These are phyloP conservation scores for Ommatoiulus sabulosus DNA, from an alignment of 2,888 invertebrate genomes.

Conservation along the genomic window DNA sequence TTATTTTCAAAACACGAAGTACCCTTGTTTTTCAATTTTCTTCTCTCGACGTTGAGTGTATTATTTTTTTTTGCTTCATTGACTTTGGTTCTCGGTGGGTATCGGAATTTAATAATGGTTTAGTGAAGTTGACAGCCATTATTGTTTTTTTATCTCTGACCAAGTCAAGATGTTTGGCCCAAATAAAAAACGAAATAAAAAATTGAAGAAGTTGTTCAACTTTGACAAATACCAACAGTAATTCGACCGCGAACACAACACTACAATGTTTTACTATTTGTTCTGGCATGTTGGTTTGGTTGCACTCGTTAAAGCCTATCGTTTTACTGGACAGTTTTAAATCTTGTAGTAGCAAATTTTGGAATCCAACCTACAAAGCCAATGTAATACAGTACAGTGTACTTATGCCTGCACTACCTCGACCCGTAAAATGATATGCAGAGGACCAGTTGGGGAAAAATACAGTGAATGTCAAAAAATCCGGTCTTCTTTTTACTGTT, in stretches of 20 bases:
- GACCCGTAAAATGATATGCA: too few relatives aligned
- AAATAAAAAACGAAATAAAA: background rate
- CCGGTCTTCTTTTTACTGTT: too few relatives aligned
- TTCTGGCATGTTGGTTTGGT: too few relatives aligned
- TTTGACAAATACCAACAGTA: background rate
- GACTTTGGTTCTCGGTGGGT: background rate
- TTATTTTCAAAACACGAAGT: slow-evolving; percentile 2
- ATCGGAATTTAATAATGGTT: slow-evolving; percentile 7
- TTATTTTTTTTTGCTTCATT: background rate
- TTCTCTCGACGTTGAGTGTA: background rate
- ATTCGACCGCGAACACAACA: background rate
- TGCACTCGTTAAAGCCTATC: too few relatives aligned
- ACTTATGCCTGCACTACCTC: too few relatives aligned
- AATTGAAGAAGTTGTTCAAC: background rate
- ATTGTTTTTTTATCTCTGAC: background rate
- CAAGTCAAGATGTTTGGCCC: background rate
- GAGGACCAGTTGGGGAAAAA: too few relatives aligned
- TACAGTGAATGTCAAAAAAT: too few relatives aligned
- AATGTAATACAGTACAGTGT: too few relatives aligned
- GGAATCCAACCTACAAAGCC: too few relatives aligned
- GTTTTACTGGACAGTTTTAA: too few relatives aligned
- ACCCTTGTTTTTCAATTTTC: slow-evolving; percentile 28
- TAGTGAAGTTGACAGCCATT: background rate
- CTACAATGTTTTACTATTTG: too few relatives aligned
- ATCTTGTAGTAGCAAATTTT: too few relatives aligned